Evolutionary conservation across 2,797 vertebrate genomes (phyloP), one percentile per base, ranked within the genome.

Genomic region (Cyclura pinguis): DNA sequence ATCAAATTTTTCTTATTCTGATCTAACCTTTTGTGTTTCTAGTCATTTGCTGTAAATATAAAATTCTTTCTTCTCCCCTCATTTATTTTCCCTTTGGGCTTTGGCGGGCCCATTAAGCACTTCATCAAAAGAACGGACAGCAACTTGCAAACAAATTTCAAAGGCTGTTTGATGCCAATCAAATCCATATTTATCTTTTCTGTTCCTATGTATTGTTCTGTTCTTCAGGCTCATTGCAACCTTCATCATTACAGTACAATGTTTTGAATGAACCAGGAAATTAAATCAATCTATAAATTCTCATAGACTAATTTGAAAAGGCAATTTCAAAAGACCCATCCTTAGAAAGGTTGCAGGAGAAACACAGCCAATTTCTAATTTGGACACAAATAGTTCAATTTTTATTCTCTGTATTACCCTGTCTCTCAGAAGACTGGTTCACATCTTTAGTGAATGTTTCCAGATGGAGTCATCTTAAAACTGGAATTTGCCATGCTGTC

Each of bases 1-100:
- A 82, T 90, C 50, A 91, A 78, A 55, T 92, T 94, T 94, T 77
- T 87, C 90, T 93, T 38, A 81, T 91, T 94, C 86, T 90, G 87
- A 91, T 92, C 78, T 90, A 89, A 24, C 47, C 81, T 88, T 90
- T 87, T 91, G 35, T 89, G 42, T 85, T 42, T 92, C 83, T 42
- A 80, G 4, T 86, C 84, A 93, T n/a, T 55, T 84, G 72, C 2
- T 92, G 84, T 72, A 87, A 89, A 88, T 87, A 83, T 84, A 72
- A 77, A n/a, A 81, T 85, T 69, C n/a, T 22, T 90, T 94, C 14
- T 69, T 50, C 64, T 14, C 22, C 57, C 38, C 62, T 20, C 81
- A 93, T 93, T 87, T 80, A 80, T 92, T 93, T 94, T 82, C 42
- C 42, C 84, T 84, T 59, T 86, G 89, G 80, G 62, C 38, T 93